Percentiles rank a stretch among this genome's conserved stretches.
phyloP scores from a whole-genome alignment of 2,113 vertebrate species.

The Coptodon rendalli region DNA sequence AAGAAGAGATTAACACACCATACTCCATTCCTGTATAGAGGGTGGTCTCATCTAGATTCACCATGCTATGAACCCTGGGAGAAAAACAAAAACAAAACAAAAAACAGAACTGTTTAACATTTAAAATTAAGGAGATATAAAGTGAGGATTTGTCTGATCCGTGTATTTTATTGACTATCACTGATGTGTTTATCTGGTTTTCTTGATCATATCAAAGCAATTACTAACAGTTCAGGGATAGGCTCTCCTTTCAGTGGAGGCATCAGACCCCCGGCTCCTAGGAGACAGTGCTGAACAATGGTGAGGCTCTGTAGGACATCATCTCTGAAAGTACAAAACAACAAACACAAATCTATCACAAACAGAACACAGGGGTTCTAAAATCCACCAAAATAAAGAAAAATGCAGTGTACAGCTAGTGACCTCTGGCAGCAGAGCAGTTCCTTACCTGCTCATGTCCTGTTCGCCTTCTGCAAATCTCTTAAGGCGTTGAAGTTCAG shows the following conservation, averaged over 20 bases:
- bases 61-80: slow-evolving; percentile 85
- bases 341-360: neutral
- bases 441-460: slow-evolving; percentile 85
- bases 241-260: slow-evolving; percentile 87
- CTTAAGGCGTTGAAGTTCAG: slow-evolving; percentile 85
- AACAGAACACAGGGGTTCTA: neutral
- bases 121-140: neutral
- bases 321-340: slow-evolving; percentile 73
- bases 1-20: slow-evolving; percentile 68
- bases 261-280: slow-evolving; percentile 89
- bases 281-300: slow-evolving; percentile 92
- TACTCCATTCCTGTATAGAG: slow-evolving; percentile 87
- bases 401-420: neutral
- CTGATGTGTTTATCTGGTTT: neutral
- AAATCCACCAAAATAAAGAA: neutral
- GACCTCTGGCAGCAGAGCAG: neutral
- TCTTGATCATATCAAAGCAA: neutral
- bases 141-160: neutral
- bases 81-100: neutral
- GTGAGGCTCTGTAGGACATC: slow-evolving; percentile 92
- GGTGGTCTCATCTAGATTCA: slow-evolving; percentile 87
- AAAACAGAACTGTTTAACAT: neutral
- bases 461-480: slow-evolving; percentile 80
- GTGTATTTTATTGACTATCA: neutral
- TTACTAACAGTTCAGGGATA: slow-evolving; percentile 84